Percentiles rank a stretch among this genome's conserved stretches.
Conservation (phyloP, 2,113 vertebrate genomes). For the Rissa tridactyla region DNA sequence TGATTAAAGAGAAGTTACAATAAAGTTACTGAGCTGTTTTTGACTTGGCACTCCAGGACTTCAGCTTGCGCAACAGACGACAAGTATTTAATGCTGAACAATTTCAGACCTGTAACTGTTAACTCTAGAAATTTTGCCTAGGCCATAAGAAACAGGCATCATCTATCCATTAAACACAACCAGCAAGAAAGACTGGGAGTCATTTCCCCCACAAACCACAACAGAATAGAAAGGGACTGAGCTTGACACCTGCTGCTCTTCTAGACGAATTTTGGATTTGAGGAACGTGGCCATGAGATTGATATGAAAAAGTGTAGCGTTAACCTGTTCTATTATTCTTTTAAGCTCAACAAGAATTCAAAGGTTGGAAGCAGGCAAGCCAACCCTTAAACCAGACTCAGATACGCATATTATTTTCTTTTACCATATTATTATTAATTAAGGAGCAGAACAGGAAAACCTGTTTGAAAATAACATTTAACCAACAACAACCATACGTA, state of each 20-base stretch:
- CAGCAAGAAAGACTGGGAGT: not conserved
- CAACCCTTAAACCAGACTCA: not conserved
- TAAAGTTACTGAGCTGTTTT: not conserved
- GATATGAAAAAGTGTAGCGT: not conserved
- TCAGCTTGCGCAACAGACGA: not conserved
- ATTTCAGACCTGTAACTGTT: not conserved
- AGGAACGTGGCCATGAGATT: not conserved
- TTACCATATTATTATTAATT: not conserved
- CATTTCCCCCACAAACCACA: not conserved
- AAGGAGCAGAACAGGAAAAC: not conserved
- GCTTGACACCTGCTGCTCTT: not conserved
- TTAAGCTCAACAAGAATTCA: not conserved
- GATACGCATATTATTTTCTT: not conserved
- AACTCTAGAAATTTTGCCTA: not conserved
- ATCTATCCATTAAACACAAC: not conserved
- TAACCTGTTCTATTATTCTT: not conserved
- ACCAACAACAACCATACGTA: accelerated
- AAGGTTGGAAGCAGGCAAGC: not conserved
- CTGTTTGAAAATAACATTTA: not conserved
- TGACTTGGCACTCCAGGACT: not conserved
- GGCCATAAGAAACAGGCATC: not conserved
- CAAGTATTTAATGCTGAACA: not conserved
- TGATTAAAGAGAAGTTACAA: not conserved
- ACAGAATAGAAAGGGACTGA: not conserved
- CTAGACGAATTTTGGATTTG: not conserved